Evolutionary conservation across 2,113 vertebrate species (phyloP), one percentile per base, ranked within the genome.

Genomic region (Penelope pileata): DNA sequence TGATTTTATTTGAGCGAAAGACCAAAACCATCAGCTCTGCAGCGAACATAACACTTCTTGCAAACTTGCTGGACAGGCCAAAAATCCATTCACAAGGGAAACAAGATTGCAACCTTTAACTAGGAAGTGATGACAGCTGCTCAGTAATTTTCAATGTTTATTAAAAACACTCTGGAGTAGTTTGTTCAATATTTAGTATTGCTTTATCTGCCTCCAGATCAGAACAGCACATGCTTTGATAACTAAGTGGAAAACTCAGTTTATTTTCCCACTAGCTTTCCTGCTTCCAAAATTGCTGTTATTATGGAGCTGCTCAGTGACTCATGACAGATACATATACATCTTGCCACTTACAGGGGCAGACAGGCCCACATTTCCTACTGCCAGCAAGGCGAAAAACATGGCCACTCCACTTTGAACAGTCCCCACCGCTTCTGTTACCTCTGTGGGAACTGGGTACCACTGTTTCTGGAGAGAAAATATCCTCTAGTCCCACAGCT

Each of bases 141-240:
- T 91, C 89, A 67, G 64, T 58, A 30, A 94, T 86, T 89, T 73
- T 50, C 85, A 30, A 4, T 74, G 68, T 94, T 94, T 88, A 94
- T 83, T 83, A 80, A 83, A 94, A 83, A 45, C 56, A 50, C 75
- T 88, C 87, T 14, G 63, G 94, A 91, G 84, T 51, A 40, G 36
- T 78, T 83, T 86, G 72, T 93, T 96, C 91, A 91, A 53, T 86
- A 91, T 86, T 93, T 83, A 90, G 83, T 36, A 40, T 43, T 83
- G 80, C 80, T 95, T 96, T 87, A 95, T 94, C 93, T 96, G 87
- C 88, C 90, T 74, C 48, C 85, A 82, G 89, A 95, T 87, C 95
- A 87, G 86, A 92, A 82, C 74, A 91, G 67, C 77, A 82, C 58
- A 80, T 17, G 69, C 91, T 86, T 91, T 78, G 84, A 43, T 86